Conservation (phyloP, 2,797 vertebrate species). For the Ataeniobius toweri region DNA sequence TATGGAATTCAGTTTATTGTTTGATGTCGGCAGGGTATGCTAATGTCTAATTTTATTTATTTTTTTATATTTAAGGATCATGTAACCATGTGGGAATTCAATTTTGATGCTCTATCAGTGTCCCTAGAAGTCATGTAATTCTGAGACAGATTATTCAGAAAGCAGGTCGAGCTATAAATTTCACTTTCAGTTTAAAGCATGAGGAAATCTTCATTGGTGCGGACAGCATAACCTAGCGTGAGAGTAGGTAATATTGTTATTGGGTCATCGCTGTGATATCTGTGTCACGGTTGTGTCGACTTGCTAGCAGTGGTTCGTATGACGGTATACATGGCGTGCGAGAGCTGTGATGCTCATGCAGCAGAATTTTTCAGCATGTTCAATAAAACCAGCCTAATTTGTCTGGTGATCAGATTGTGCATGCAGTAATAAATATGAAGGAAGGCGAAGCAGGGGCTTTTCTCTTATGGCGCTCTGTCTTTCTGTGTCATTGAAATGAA, state of each 20-base stretch:
- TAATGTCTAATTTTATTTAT: too few species aligned
- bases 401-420: not conserved
- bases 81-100: too few species aligned
- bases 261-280: not conserved
- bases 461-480: not conserved
- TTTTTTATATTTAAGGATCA: too few species aligned
- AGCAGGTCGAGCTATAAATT: not conserved
- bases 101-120: not conserved
- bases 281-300: too few species aligned
- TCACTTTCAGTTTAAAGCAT: not conserved
- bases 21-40: not conserved
- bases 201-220: not conserved
- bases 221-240: not conserved
- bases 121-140: not conserved
- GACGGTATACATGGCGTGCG: not conserved
- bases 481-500: not conserved
- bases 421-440: not conserved
- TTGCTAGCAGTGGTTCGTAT: too few species aligned
- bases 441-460: not conserved
- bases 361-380: not conserved
- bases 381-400: not conserved
- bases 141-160: not conserved
- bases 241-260: not conserved
- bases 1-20: not conserved
- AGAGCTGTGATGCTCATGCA: not conserved